These are phyloP conservation scores for Eueremaeus valkanovi DNA, from an alignment of 2,888 invertebrate species.

Conservation along the genomic window DNA sequence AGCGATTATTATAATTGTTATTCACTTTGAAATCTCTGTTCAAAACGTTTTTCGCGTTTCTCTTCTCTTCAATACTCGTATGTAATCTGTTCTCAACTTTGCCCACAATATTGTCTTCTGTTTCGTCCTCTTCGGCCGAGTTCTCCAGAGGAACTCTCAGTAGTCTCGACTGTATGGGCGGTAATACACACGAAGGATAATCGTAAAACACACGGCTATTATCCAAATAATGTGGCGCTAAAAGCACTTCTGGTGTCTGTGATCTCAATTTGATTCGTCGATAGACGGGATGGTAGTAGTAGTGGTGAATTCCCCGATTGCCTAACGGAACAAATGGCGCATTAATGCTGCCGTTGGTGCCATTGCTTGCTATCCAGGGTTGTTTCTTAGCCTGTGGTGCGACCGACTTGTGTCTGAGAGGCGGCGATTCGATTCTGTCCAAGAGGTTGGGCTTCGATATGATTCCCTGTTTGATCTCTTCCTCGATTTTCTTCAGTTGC, in stretches of 20 bases:
- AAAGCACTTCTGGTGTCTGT: constrained; percentile 71
- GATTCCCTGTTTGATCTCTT: constrained; percentile 80
- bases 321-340: constrained; percentile 40
- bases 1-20: constrained; percentile 53
- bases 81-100: constrained; percentile 35
- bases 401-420: constrained; percentile 61
- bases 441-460: constrained; percentile 51
- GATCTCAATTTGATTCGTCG: constrained; percentile 55
- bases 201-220: constrained; percentile 58
- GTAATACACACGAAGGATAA: constrained; percentile 46
- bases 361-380: constrained; percentile 52
- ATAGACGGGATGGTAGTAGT: constrained; percentile 42
- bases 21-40: constrained; percentile 13
- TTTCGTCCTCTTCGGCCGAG: constrained; percentile 44
- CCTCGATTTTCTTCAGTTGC: constrained; percentile 73
- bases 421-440: constrained; percentile 50
- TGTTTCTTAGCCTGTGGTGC: constrained; percentile 65
- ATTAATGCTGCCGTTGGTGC: neutral
- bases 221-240: constrained; percentile 69
- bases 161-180: constrained; percentile 39
- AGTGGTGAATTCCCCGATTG: constrained; percentile 42
- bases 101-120: neutral
- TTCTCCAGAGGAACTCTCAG: constrained; percentile 8
- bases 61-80: neutral
- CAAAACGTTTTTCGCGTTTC: constrained; percentile 52